Conservation (phyloP, 2,113 vertebrate genomes). For the Taxidea taxus region DNA sequence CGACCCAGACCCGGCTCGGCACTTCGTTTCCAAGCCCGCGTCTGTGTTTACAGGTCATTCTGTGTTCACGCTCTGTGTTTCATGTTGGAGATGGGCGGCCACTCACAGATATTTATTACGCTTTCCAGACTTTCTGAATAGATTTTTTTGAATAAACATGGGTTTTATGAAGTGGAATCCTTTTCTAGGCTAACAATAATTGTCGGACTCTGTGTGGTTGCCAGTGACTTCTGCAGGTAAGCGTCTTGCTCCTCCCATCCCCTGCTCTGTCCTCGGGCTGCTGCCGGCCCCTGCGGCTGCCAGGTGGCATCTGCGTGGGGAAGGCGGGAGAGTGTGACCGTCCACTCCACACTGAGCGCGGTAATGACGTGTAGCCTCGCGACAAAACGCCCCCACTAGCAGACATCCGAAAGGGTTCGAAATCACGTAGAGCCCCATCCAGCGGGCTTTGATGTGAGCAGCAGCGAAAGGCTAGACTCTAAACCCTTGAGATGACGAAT, state of each 20-base stretch:
- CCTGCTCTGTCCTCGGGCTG: conserved; percentile 21
- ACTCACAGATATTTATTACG: conserved; percentile 81
- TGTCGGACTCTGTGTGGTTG: conserved; percentile 73
- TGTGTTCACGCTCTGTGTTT: conserved; percentile 55
- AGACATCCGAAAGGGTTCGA: background rate
- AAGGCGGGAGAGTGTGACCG: conserved; percentile 19
- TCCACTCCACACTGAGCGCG: conserved; percentile 44
- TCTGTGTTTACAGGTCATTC: conserved; percentile 64
- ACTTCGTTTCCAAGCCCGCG: conserved; percentile 69
- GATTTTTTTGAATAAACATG: conserved; percentile 83
- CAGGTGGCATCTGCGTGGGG: rapidly evolving
- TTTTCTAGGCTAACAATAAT: conserved; percentile 77
- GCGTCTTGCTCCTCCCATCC: conserved; percentile 30
- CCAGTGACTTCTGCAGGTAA: conserved; percentile 11
- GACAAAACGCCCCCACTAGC: background rate
- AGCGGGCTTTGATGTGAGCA: background rate
- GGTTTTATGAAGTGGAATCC: conserved; percentile 82
- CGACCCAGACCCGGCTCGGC: conserved; percentile 11
- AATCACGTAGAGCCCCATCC: too few relatives aligned
- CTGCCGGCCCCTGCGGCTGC: conserved; percentile 51
- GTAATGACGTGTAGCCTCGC: background rate
- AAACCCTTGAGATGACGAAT: background rate
- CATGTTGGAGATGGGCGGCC: conserved; percentile 62
- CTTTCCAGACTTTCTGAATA: conserved; percentile 80
- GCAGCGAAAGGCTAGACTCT: rapidly evolving